Evolutionary conservation across 2,113 vertebrate species (phyloP).

Genomic region (Centrocercus urophasianus): DNA sequence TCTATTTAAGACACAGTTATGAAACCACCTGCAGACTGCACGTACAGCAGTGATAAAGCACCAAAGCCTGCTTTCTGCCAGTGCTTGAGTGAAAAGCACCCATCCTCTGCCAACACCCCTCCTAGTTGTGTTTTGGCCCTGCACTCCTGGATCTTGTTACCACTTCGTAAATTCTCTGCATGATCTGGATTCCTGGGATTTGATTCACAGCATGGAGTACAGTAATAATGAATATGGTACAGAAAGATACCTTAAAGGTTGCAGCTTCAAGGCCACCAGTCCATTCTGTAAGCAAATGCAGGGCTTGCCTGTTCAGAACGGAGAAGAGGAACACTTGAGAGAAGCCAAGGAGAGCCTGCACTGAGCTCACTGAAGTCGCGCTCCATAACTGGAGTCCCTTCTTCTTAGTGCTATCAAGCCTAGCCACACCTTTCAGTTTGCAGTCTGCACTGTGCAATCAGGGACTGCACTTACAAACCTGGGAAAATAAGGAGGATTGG

Average conservation of each 20-base stretch:
- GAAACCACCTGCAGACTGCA: not conserved
- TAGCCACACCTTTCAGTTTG: not conserved
- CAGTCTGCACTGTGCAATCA: not conserved
- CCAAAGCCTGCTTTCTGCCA: not conserved
- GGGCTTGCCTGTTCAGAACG: not conserved
- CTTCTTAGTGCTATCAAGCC: not conserved
- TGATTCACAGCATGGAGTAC: not conserved
- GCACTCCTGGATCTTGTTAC: not conserved
- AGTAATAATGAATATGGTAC: not conserved
- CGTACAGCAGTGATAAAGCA: not conserved
- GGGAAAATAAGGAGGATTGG: not conserved
- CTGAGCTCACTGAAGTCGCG: not conserved
- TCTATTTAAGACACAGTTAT: not conserved
- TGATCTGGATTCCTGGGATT: not conserved
- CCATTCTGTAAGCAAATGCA: not conserved
- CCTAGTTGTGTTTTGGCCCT: not conserved
- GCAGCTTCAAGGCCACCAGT: not conserved
- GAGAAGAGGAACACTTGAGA: not conserved
- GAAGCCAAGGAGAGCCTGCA: not conserved
- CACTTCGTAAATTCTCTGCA: not conserved
- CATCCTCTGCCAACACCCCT: not conserved
- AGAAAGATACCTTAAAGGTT: not conserved
- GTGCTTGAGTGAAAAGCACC: not conserved
- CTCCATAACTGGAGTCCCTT: not conserved
- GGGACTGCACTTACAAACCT: not conserved